Base-by-base conservation (phyloP, 2,113 vertebrate species). In the Oceanites oceanicus region DNA sequence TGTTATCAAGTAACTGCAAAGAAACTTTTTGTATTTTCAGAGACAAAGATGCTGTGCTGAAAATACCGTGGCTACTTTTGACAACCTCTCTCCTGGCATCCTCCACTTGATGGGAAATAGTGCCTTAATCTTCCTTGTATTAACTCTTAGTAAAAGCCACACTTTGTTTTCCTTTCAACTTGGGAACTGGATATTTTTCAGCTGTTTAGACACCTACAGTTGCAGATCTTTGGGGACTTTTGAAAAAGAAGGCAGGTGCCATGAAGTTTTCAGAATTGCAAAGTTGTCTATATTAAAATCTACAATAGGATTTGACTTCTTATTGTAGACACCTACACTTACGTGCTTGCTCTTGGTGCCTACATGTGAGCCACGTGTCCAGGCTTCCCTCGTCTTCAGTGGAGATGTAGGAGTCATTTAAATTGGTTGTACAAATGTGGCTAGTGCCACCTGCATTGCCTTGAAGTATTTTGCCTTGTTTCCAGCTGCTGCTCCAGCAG, bases 311-410 rank as follows among this genome's bases (percentile, higher is more conserved):
- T 67, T 58, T 85, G 23, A 52, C 14, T 49, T 81, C 22, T 74
- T 56, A 27, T 4, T 71, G 27, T 16, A 71, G 66, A 53, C 8
- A 50, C 0, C 1, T 21, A 34, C 32, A 29, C 0, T 4, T 47
- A 16, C 0, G 1, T 6, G 16, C 22, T 65, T 52, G 17, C 10
- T 59, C 72, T 63, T 8, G 11, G 58, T 29, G 32, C 15, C 49
- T 63, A 27, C 36, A 34, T 25, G 42, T 29, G 11, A 81, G 20
- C 36, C 32, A 26, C 2, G 1, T 36, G 9, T 32, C 36, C 47
- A 71, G 34, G 34, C 18, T 45, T 71, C 29, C 13, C 36, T 71
- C 45, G 29, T 6, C 44, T 36, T 30, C 47, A 82, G 1, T n/a
- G 47, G 61, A 82, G 18, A 49, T 2, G 3, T 1, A 79, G 26